Evolutionary conservation across 2,888 invertebrate species (phyloP).

Genomic region (Eristalinus aeneus): DNA sequence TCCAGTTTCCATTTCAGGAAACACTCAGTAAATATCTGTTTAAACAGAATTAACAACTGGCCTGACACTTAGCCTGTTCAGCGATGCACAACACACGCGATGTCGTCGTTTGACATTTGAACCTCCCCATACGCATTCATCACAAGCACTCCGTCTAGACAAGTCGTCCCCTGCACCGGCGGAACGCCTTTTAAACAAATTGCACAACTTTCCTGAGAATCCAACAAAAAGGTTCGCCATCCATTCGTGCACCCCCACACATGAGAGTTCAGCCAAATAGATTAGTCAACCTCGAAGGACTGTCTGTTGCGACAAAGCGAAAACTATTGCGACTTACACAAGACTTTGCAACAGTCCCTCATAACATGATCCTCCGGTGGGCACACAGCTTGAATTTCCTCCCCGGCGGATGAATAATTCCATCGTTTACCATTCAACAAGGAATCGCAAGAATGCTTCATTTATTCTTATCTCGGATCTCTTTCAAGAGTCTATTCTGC

Average conservation of each 20-base stretch:
- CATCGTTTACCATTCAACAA: slow-evolving; percentile 7
- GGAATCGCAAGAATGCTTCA: slow-evolving; percentile 35
- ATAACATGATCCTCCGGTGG: neutral
- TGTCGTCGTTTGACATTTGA: slow-evolving; percentile 5
- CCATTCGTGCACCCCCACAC: neutral
- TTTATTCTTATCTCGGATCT: slow-evolving; percentile 56
- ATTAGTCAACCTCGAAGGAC: slow-evolving; percentile 10
- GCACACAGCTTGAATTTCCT: too few relatives aligned
- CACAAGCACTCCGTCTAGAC: slow-evolving; percentile 46
- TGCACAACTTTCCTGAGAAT: slow-evolving; percentile 24
- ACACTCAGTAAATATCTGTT: neutral
- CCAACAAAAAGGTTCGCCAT: neutral
- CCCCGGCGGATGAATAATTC: slow-evolving; percentile 42
- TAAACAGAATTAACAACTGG: neutral
- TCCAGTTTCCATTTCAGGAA: too few relatives aligned
- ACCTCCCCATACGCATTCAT: neutral
- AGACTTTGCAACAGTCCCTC: neutral
- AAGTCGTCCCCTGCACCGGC: neutral
- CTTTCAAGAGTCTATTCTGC: slow-evolving; percentile 28
- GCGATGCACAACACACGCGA: neutral
- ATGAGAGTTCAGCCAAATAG: neutral
- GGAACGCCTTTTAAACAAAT: slow-evolving; percentile 21
- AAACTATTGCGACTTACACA: slow-evolving; percentile 3
- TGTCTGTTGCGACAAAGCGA: neutral
- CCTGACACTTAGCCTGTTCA: neutral